Evolutionary conservation across 2,888 invertebrate genomes (phyloP).

Genomic region (Crossocerus cetratus): DNA sequence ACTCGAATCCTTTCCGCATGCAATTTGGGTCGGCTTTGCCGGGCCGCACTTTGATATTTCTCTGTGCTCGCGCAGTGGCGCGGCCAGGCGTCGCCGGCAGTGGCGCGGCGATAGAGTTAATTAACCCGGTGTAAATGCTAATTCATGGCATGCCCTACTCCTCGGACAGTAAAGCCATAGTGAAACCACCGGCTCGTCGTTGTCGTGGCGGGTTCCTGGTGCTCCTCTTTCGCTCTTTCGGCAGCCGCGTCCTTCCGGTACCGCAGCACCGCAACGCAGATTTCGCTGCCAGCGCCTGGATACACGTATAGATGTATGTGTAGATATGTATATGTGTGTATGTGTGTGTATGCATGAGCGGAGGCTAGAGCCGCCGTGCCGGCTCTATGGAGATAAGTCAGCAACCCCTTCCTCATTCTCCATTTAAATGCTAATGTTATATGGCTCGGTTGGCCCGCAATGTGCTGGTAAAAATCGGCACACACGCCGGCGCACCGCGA

Average conservation of each 20-base stretch:
- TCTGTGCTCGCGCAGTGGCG: not conserved
- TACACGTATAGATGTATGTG: not conserved
- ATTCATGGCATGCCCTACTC: constrained; percentile 15
- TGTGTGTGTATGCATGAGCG: not conserved
- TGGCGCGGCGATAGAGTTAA: constrained; percentile 35
- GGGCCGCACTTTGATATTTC: constrained; percentile 2
- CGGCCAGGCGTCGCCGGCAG: not conserved
- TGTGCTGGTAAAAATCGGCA: not conserved
- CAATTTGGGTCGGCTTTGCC: constrained; percentile 5
- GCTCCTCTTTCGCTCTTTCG: constrained; percentile 16
- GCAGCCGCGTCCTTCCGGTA: constrained; percentile 6
- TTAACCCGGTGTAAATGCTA: constrained; percentile 46
- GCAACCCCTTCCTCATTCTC: not conserved
- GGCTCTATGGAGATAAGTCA: constrained; percentile 12
- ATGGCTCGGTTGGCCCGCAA: not conserved
- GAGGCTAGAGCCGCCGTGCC: not conserved
- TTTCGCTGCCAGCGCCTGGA: constrained; percentile 14
- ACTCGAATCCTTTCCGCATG: constrained; percentile 2
- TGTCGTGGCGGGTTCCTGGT: not conserved
- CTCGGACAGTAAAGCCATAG: constrained; percentile 29
- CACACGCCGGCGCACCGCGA: not conserved
- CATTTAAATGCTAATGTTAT: constrained; percentile 46
- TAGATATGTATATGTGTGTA: not conserved
- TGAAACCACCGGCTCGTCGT: constrained; percentile 14
- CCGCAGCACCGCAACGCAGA: not conserved